Percentiles rank a stretch among this genome's conserved stretches.
Conservation (phyloP, 2,888 invertebrate species). For the Leptopterna dolabrata region DNA sequence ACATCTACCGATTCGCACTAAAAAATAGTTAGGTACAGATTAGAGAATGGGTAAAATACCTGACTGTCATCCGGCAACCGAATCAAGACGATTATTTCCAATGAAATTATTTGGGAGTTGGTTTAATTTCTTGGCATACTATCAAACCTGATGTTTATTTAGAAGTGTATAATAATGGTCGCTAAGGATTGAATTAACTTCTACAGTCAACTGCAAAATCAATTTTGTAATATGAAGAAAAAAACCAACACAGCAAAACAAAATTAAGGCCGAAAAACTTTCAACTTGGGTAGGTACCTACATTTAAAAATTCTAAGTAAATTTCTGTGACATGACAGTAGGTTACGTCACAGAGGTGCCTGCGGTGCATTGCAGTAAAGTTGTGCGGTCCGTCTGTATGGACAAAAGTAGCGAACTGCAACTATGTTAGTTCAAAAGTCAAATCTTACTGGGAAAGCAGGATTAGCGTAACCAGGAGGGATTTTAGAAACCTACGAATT, state of each 20-base stretch:
- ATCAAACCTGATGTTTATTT: no score
- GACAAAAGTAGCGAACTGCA: constrained; percentile 16
- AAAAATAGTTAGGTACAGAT: no score
- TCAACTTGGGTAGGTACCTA: neutral
- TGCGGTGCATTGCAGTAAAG: neutral
- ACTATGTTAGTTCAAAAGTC: neutral
- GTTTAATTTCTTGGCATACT: no score
- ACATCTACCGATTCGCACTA: no score
- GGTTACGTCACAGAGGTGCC: neutral
- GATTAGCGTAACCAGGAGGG: constrained; percentile 41
- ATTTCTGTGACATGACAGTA: neutral
- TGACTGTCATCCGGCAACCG: no score
- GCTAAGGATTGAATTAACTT: no score
- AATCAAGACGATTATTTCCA: no score
- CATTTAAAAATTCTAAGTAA: neutral
- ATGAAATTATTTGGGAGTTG: no score
- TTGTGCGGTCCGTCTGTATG: neutral
- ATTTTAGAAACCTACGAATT: constrained; percentile 42
- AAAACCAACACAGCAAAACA: neutral
- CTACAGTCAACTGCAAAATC: neutral
- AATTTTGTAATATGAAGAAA: neutral
- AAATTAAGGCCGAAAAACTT: neutral
- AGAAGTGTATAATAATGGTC: no score
- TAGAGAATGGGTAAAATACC: no score
- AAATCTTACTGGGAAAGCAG: constrained; percentile 39